These are phyloP conservation scores for Larimichthys crocea DNA, from an alignment of 2,113 vertebrate genomes.

Conservation along the genomic window DNA sequence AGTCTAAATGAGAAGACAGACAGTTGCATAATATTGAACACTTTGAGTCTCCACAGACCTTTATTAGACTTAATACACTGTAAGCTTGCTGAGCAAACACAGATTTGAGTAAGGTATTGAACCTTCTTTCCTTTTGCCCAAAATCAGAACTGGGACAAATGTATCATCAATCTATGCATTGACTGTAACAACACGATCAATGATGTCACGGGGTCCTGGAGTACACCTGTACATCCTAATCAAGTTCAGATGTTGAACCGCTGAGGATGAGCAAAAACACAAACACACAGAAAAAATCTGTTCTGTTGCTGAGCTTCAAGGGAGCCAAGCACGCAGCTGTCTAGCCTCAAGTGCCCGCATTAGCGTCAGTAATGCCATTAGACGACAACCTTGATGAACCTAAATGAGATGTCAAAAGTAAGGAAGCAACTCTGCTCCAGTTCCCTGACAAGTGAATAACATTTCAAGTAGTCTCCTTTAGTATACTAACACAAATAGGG, in stretches of 20 bases:
- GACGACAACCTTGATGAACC: slow-evolving; percentile 36
- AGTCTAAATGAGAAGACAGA: not conserved
- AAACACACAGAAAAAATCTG: not conserved
- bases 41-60: not conserved
- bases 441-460: slow-evolving; percentile 19
- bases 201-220: not conserved
- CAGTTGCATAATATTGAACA: not conserved
- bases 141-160: too few species aligned
- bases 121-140: too few species aligned
- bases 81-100: not conserved
- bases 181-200: not conserved
- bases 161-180: too few species aligned
- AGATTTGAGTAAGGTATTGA: too few species aligned
- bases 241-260: not conserved
- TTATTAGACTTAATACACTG: not conserved
- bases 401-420: slow-evolving; percentile 25
- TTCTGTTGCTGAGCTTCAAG: slow-evolving; percentile 40
- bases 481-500: slow-evolving; percentile 8
- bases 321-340: slow-evolving; percentile 6
- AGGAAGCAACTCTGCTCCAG: slow-evolving; percentile 9
- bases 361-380: slow-evolving; percentile 31
- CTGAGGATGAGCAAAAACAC: not conserved
- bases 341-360: slow-evolving; percentile 23
- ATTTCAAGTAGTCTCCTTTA: slow-evolving; percentile 35
- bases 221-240: not conserved